phyloP scores from a whole-genome alignment of 2,113 vertebrate genomes.

The Mixornis gularis region DNA sequence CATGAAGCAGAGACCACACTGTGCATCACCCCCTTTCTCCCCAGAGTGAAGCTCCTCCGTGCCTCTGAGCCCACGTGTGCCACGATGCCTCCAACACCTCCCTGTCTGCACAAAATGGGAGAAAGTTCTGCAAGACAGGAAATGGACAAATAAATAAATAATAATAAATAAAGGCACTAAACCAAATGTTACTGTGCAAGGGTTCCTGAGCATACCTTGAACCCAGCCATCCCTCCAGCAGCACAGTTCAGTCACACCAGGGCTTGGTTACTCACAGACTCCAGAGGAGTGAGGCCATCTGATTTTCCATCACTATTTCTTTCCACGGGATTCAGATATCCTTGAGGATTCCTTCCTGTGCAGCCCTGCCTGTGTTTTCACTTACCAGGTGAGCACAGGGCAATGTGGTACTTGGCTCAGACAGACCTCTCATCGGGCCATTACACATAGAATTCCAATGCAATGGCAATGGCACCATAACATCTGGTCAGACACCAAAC shows the following conservation, averaged over 20 bases:
- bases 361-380: background rate
- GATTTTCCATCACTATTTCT: background rate
- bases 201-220: fast-evolving
- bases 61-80: background rate
- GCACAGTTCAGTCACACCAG: background rate
- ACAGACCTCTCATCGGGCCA: background rate
- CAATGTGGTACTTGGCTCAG: fast-evolving
- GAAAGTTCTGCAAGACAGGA: background rate
- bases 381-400: background rate
- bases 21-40: background rate
- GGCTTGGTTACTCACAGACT: fast-evolving
- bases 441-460: background rate
- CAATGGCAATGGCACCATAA: background rate
- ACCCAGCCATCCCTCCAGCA: background rate
- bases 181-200: fast-evolving
- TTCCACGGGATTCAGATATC: background rate
- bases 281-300: background rate
- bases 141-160: background rate
- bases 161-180: background rate
- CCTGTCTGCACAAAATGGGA: background rate
- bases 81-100: fast-evolving
- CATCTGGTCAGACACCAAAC: background rate
- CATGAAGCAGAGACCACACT: background rate
- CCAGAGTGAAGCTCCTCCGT: background rate
- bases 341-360: background rate